Evolutionary conservation across 2,113 vertebrate genomes (phyloP), one percentile per base, ranked within the genome.

Genomic region (Oreochromis niloticus): DNA sequence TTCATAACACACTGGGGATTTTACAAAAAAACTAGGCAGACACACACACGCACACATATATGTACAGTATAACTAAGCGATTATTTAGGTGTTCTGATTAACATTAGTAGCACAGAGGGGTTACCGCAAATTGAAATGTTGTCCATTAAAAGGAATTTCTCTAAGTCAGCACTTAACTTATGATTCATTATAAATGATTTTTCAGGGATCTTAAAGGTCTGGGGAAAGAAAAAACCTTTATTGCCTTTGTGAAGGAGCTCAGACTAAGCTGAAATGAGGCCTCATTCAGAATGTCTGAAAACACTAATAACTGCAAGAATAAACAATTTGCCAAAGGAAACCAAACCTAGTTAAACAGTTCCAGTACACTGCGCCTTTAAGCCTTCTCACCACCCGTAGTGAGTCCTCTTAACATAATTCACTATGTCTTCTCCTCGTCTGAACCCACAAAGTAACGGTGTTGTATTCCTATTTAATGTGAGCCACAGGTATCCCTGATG

Each of bases 391-490:
- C 2, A n/a, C 10, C 11, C 81, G 8, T 24, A 24, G 66, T 24
- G 61, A 83, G 80, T 56, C 46, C 48, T 30, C 50, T 86, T 88
- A 78, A 78, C 27, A 75, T 88, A 91, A 91, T 91, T 90, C 34
- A 57, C 32, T 85, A 48, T 34, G 52, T 46, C 78, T 71, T 88
- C 88, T 61, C 80, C 68, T 85, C 9, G 2, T 80, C 19, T 63
- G 79, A 87, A 82, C 75, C 83, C 66, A 50, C 84, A 90, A 52
- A 83, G 81, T 89, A 94, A 91, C 82, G 30, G 82, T 81, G 75
- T 88, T 7, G 46, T 55, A 75, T 91, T 93, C 41, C 85, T 32
- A 63, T 89, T 91, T 93, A 85, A 93, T 86, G 80, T 52, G 54
- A 88, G 84, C 68, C 86, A 88, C 84, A 91, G 83, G 90, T 87